These are phyloP conservation scores for Anarsia innoxiella DNA, from an alignment of 2,888 invertebrate genomes.

Conservation along the genomic window DNA sequence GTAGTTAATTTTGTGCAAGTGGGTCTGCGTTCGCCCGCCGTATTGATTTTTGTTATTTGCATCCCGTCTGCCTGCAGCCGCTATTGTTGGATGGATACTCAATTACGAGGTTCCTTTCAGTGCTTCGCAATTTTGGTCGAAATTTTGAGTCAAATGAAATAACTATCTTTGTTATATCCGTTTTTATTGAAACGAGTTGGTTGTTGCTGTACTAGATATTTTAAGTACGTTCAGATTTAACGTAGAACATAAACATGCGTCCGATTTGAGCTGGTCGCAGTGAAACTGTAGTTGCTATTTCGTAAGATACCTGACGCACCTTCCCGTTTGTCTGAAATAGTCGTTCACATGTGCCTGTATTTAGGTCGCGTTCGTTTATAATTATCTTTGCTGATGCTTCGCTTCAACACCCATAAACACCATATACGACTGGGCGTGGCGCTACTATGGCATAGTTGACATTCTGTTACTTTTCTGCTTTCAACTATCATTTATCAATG, in stretches of 20 bases:
- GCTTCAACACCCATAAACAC: constrained; percentile 35
- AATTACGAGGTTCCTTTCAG: constrained; percentile 38
- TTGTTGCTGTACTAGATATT: no score
- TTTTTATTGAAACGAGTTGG: neutral
- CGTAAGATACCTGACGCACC: constrained; percentile 55
- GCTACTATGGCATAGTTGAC: constrained; percentile 17
- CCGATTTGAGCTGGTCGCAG: constrained; percentile 24
- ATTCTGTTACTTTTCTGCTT: constrained; percentile 12
- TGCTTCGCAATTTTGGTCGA: constrained; percentile 22
- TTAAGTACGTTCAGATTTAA: constrained; percentile 6
- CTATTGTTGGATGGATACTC: constrained; percentile 60
- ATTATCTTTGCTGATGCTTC: constrained; percentile 56
- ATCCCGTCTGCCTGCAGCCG: constrained; percentile 65
- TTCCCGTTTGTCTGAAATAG: constrained; percentile 46
- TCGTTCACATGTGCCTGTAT: constrained; percentile 53
- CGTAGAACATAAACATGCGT: constrained; percentile 13
- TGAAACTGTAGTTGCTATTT: constrained; percentile 41
- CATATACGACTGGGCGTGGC: constrained; percentile 23
- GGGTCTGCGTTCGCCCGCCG: constrained; percentile 46
- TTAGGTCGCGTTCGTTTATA: constrained; percentile 63
- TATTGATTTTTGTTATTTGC: constrained; percentile 75
- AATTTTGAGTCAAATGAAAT: neutral
- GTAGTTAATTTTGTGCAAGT: constrained; percentile 61
- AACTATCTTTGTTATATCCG: neutral
- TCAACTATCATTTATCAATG: constrained; percentile 15